phyloP scores from a whole-genome alignment of 2,797 vertebrate species.

The Xenopus petersii region DNA sequence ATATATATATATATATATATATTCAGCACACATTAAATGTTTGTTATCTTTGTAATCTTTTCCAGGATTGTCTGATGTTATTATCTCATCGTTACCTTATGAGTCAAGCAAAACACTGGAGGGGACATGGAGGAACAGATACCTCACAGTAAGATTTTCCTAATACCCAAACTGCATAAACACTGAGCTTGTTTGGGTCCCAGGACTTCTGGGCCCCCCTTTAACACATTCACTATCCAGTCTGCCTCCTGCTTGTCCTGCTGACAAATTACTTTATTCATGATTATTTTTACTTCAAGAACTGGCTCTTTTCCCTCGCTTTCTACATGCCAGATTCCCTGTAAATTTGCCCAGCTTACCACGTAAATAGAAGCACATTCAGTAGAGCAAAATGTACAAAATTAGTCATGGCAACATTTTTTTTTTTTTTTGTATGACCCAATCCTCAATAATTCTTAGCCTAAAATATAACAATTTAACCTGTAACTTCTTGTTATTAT shows the following conservation, averaged over 20 bases:
- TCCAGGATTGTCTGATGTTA: conserved; percentile 21
- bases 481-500: no score
- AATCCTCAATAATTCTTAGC: no score
- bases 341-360: neutral
- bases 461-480: neutral
- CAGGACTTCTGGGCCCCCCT: conserved; percentile 23
- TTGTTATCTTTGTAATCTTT: conserved; percentile 12
- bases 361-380: neutral
- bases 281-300: conserved; percentile 35
- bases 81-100: conserved; percentile 35
- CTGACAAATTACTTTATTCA: conserved; percentile 44
- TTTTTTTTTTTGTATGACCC: neutral
- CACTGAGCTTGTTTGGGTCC: conserved; percentile 16
- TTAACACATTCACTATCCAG: conserved; percentile 19
- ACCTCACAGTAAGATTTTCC: conserved; percentile 19
- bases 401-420: neutral
- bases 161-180: conserved; percentile 15
- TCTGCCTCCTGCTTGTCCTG: neutral
- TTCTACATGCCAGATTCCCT: neutral
- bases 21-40: neutral
- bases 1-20: neutral
- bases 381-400: neutral
- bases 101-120: conserved; percentile 20
- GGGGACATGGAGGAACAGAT: neutral
- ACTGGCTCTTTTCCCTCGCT: no score